Base-by-base conservation (phyloP, 1,140 invertebrate species). In the Cyrtorhinus lividipennis region DNA sequence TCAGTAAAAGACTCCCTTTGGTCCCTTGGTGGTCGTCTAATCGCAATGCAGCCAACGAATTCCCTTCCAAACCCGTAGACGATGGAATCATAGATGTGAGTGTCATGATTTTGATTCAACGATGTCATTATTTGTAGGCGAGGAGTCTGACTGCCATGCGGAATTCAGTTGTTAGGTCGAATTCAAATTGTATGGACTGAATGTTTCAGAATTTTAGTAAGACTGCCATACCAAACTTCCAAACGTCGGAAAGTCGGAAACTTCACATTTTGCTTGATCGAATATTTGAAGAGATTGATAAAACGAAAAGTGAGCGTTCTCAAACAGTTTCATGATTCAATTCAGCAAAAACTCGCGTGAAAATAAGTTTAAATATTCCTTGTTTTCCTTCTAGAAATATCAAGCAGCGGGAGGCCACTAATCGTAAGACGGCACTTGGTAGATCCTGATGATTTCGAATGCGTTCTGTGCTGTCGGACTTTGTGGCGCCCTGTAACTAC, bases 401-500 rank as follows among this genome's bases (percentile, higher is more conserved):
- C 72, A 71, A 2, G 73, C 75, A 61, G 63, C 72, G 45, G 73
- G 2, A 44, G 48, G 18, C 13, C 48, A 2, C 59, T 69, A 26
- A 45, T 64, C n/a, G 59, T 69, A 1, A 62, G 69, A 24, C 25
- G 56, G 12, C 13, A 66, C 60, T 30, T 73, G 62, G 72, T 79
- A 45, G 77, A 80, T 57, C 70, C 72, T 62, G 72, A 81, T n/a
- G 88, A 91, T 70, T 82, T 92, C 67, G 89, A 93, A 70, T 93
- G 90, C 73, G 83, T 88, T 48, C 74, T 93, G 8, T 93, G 90
- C 73, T 88, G 86, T 69, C 77, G 85, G 44, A 80, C 87, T 3
- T 73, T 92, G 20, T 87, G 85, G 80, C 80, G 86, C 70, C 92
- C 93, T 0, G 86, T 95, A 12, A 92, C 91, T 13, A 95, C 90